Base-by-base conservation (phyloP, 2,888 invertebrate genomes). In the Pyrrhia umbra region DNA sequence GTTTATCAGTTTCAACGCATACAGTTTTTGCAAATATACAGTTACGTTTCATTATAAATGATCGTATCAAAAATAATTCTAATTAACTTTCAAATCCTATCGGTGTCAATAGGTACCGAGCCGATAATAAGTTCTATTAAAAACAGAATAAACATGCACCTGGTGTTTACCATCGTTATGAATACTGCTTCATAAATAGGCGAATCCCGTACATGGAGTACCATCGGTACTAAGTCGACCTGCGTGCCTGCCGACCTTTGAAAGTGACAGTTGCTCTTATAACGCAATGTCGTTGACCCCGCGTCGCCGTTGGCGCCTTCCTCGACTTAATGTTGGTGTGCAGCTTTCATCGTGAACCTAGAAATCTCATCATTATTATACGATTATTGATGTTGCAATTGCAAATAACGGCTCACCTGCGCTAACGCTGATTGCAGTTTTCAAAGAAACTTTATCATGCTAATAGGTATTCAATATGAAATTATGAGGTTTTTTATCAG, bases 191-290 rank as follows among this genome's bases (percentile, higher is more conserved):
- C n/a, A 54, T 55, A 49, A 54, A 42, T 58, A 40, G 15, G 42
- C 55, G 46, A 39, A 21, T 50, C 8, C 43, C 47, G 40, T 56
- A 62, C 20, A 62, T 61, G 61, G 56, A 49, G 47, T 64, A 62
- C 21, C 67, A 69, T 50, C 51, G 43, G 58, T 55, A 67, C 50
- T 21, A 25, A 61, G 70, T 75, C 82, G 82, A 85, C 83, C 84
- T 85, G 84, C 83, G 82, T 86, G 85, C 81, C 82, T 79, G 76
- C 67, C 90, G 92, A 94, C 93, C 94, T 94, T 93, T 94, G 90
- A 93, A 94, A 93, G 93, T 92, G 93, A 94, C 92, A 93, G 93
- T 91, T 87, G 87, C 88, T 91, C 86, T 87, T 73, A 83, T 84
- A 87, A 83, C 82, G 83, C 75, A 75, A 82, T 83, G 92, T 90